Evolutionary conservation across 2,797 vertebrate species (phyloP).

Genomic region (Dipus sagitta): DNA sequence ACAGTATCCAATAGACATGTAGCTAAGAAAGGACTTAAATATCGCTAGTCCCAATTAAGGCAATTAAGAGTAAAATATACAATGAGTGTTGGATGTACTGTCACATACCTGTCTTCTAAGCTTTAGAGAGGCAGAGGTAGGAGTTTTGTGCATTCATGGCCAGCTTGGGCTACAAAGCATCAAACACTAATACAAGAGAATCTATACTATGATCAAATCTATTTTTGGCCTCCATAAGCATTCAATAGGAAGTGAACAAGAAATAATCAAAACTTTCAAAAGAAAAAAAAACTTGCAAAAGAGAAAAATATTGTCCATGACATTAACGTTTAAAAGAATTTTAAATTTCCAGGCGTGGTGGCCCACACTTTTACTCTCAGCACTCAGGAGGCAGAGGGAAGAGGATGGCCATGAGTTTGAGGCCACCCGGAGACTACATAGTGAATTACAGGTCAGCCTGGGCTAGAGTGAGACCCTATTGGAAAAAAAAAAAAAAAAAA

Average conservation of each 20-base stretch:
- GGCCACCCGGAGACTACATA: no score
- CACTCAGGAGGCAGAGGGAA: background rate
- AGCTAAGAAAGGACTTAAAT: background rate
- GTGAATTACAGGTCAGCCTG: no score
- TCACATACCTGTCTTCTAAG: background rate
- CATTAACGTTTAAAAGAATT: no score
- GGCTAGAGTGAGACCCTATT: no score
- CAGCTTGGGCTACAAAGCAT: background rate
- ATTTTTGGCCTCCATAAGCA: conserved; percentile 16
- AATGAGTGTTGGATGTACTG: background rate
- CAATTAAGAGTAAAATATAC: background rate
- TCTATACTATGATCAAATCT: background rate
- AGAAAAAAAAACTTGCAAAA: background rate
- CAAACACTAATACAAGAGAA: background rate
- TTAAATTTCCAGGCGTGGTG: background rate
- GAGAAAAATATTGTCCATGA: background rate
- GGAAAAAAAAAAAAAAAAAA: no score
- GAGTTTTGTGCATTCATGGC: background rate
- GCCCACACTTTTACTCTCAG: background rate
- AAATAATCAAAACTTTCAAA: background rate
- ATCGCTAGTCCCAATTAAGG: conserved; percentile 9
- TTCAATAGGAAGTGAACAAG: conserved; percentile 11
- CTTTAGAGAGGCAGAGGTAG: background rate
- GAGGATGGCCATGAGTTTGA: background rate
- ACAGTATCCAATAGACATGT: background rate